A percentile compares a stretch with the other conserved stretches of the same genome.
Evolutionary conservation across 1,140 invertebrate species (phyloP).

Genomic region (Lutraria rhynchaena): DNA sequence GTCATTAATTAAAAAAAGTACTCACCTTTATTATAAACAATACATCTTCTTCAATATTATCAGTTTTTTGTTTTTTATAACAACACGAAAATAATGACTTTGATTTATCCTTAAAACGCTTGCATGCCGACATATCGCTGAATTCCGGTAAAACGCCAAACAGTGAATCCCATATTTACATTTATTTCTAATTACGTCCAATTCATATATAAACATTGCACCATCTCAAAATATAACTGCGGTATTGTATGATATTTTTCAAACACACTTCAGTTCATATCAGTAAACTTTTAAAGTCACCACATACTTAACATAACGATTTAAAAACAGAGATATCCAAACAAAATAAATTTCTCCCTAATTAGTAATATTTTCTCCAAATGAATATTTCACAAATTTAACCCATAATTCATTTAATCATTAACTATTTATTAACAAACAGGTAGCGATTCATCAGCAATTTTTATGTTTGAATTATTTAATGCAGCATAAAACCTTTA

Average conservation of each 20-base stretch:
- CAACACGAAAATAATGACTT: constrained; percentile 31
- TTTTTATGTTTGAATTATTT: no score
- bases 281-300: no score
- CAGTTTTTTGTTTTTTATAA: constrained; percentile 30
- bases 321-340: no score
- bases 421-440: no score
- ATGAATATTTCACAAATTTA: no score
- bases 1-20: not conserved
- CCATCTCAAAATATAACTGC: not conserved
- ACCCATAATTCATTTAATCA: no score
- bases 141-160: constrained; percentile 2
- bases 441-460: no score
- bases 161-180: constrained; percentile 31
- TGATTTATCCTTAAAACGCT: constrained; percentile 7
- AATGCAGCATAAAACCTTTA: no score
- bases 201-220: constrained; percentile 1
- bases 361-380: no score
- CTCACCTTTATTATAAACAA: constrained; percentile 32
- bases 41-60: constrained; percentile 26
- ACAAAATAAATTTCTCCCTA: not conserved
- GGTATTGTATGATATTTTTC: no score
- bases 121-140: constrained; percentile 8
- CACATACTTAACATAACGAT: no score
- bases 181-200: not conserved
- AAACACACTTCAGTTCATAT: no score